Conservation (phyloP, 2,797 vertebrate species). For the Coccyzus lansbergi region DNA sequence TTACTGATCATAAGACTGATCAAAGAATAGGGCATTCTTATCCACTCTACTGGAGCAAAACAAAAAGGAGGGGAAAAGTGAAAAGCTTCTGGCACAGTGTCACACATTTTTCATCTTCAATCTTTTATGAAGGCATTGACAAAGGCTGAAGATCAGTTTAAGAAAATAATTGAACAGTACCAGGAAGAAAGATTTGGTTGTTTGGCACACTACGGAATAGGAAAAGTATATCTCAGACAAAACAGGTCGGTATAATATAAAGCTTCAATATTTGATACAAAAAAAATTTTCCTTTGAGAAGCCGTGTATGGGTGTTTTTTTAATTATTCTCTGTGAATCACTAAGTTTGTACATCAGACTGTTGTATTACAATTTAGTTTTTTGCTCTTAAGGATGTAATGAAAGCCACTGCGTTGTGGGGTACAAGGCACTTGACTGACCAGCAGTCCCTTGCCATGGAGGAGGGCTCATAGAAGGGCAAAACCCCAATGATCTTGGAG, state of each 20-base stretch:
- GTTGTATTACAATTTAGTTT: not conserved
- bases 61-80: not conserved
- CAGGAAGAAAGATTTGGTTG: conserved; percentile 85
- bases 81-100: not conserved
- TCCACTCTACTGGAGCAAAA: not conserved
- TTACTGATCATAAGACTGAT: not conserved
- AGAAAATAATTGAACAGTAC: conserved; percentile 80
- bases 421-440: not conserved
- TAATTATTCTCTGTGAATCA: not conserved
- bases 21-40: not conserved
- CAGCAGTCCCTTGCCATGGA: not conserved
- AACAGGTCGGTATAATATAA: conserved; percentile 83
- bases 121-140: conserved; percentile 82
- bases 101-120: not conserved
- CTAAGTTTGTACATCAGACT: not conserved
- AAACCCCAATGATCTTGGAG: fast-evolving
- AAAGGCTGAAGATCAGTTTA: conserved; percentile 84
- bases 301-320: fast-evolving
- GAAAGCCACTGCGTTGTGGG: not conserved
- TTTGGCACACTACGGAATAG: conserved; percentile 87
- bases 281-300: not conserved
- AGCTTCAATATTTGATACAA: not conserved
- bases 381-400: not conserved
- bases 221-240: conserved; percentile 87
- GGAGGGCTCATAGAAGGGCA: not conserved